These are phyloP conservation scores for Agonopterix alstromeriana DNA, from an alignment of 2,888 invertebrate genomes.

Conservation along the genomic window DNA sequence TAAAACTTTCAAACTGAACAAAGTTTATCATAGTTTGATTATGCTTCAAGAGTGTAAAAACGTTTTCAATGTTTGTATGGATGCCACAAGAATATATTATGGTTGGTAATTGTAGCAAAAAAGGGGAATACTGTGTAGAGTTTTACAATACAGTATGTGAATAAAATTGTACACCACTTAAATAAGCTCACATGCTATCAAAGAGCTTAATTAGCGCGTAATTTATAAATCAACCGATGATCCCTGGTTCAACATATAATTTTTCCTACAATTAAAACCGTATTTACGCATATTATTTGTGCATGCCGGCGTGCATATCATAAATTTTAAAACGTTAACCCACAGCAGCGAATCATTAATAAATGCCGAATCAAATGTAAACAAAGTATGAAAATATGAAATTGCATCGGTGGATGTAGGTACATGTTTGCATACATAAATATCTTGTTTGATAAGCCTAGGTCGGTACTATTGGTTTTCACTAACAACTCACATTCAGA, in stretches of 20 bases:
- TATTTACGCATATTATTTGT: constrained; percentile 27
- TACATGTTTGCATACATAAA: constrained; percentile 35
- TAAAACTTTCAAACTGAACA: no score
- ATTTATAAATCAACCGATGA: not conserved
- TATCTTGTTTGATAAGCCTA: constrained; percentile 20
- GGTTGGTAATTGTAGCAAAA: no score
- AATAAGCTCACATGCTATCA: no score
- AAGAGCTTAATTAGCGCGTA: not conserved
- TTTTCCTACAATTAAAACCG: constrained; percentile 22
- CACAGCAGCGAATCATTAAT: constrained; percentile 28
- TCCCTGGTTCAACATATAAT: not conserved
- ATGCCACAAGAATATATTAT: no score
- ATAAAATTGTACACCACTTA: no score
- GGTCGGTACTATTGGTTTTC: constrained; percentile 7
- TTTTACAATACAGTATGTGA: no score
- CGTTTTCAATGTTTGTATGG: no score
- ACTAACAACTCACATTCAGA: not conserved
- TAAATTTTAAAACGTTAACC: constrained; percentile 44
- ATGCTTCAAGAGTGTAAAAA: no score
- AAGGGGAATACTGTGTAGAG: no score
- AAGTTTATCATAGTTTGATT: no score
- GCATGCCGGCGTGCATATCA: constrained; percentile 35
- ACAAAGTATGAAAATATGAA: constrained; percentile 24
- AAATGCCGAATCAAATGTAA: constrained; percentile 38
- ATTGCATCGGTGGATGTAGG: constrained; percentile 13